Percentiles rank a stretch among this genome's conserved stretches.
These are phyloP conservation scores for Drosophila pegasa DNA, from an alignment of 2,888 invertebrate genomes.

Conservation along the genomic window DNA sequence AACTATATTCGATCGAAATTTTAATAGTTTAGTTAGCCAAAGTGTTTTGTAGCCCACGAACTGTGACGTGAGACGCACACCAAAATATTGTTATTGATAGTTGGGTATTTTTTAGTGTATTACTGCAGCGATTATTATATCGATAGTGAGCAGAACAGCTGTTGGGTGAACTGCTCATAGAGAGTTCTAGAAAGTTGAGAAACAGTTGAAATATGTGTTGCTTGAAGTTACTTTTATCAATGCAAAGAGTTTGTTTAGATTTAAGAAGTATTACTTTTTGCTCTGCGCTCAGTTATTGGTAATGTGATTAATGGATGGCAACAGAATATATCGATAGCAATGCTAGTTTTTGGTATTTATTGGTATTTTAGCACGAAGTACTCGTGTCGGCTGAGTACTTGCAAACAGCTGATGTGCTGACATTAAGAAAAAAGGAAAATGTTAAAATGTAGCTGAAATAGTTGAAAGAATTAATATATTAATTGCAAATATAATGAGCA, in stretches of 20 bases:
- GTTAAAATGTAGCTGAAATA: not conserved
- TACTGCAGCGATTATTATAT: constrained; percentile 1
- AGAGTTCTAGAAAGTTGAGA: no score
- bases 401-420: constrained; percentile 44
- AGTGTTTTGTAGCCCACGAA: constrained; percentile 14
- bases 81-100: constrained; percentile 30
- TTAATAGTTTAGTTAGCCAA: constrained; percentile 2
- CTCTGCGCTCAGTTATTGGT: not conserved
- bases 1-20: constrained; percentile 17
- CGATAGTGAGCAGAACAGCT: constrained; percentile 25
- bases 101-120: constrained; percentile 17
- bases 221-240: not conserved
- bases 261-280: no score
- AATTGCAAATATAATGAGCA: not conserved
- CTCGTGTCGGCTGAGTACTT: not conserved
- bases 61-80: constrained; percentile 21
- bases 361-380: constrained; percentile 1
- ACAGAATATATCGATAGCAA: constrained; percentile 12
- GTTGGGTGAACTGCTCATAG: not conserved
- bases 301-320: not conserved
- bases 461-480: not conserved
- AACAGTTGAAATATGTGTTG: no score
- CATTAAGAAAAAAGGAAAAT: not conserved
- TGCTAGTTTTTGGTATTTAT: not conserved
- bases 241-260: not conserved